These are phyloP conservation scores for rabbit (Oryctolagus cuniculus) DNA, from an alignment of 2,113 vertebrate genomes.

Conservation along the genomic window DNA sequence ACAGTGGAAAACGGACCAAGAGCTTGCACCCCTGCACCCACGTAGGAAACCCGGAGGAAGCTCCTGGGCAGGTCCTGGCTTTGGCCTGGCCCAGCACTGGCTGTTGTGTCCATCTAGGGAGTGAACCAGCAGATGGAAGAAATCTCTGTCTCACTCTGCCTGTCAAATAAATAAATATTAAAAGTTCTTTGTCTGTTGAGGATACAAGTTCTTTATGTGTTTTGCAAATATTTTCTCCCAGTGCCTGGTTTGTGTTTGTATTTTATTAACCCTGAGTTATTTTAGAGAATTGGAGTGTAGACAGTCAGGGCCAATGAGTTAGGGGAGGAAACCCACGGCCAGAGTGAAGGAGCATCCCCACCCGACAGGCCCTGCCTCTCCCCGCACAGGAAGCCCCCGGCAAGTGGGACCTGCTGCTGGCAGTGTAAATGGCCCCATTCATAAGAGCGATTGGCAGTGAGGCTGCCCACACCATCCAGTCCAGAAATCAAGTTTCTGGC, in stretches of 20 bases:
- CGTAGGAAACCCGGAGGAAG: too few species aligned
- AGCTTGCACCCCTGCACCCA: too few species aligned
- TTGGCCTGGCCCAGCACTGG: too few species aligned
- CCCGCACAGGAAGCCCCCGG: neutral
- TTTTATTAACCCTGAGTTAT: neutral
- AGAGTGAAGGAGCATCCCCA: neutral
- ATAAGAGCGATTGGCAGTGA: neutral
- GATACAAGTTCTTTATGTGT: neutral
- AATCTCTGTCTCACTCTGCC: too few species aligned
- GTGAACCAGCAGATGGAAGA: too few species aligned
- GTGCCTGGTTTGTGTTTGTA: neutral
- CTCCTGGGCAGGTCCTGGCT: too few species aligned
- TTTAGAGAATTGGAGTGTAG: neutral
- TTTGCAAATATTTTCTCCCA: neutral
- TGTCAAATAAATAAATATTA: too few species aligned
- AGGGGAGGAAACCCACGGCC: neutral
- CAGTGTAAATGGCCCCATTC: neutral
- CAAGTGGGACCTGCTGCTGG: neutral
- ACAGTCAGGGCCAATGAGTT: neutral
- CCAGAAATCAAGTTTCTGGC: neutral
- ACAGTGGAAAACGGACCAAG: too few species aligned
- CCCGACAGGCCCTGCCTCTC: neutral
- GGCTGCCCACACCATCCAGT: neutral
- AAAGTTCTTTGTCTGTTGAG: neutral
- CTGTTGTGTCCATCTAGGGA: too few species aligned